phyloP scores from a whole-genome alignment of 2,888 invertebrate genomes.

The Drosophila kambysellisi region DNA sequence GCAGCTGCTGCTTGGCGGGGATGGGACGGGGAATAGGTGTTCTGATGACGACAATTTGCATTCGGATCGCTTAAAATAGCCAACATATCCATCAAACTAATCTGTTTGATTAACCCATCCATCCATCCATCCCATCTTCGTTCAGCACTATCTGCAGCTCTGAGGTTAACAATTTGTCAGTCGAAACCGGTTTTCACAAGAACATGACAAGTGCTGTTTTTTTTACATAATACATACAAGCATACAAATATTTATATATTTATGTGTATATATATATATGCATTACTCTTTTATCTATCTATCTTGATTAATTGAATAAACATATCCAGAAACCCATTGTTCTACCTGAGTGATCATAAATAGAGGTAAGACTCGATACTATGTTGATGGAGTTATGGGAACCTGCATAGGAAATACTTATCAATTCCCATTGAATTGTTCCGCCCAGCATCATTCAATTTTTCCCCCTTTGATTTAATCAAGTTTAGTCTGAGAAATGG shows the following conservation, averaged over 20 bases:
- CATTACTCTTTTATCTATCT: slow-evolving; percentile 10
- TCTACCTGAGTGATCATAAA: slow-evolving; percentile 23
- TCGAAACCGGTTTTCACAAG: slow-evolving; percentile 11
- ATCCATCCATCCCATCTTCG: not conserved
- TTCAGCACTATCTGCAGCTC: not conserved
- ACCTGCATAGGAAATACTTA: slow-evolving; percentile 3
- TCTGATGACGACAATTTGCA: slow-evolving; percentile 15
- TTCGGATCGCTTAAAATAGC: slow-evolving; percentile 17
- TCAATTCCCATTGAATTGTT: slow-evolving; percentile 5
- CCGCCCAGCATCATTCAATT: slow-evolving; percentile 3
- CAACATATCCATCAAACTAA: slow-evolving; percentile 2
- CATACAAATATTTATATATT: not conserved
- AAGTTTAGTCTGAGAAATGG: slow-evolving; percentile 31
- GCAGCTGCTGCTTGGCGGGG: slow-evolving; percentile 32
- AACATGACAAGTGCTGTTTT: not conserved
- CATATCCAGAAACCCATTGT: slow-evolving; percentile 1
- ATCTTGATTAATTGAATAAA: not conserved
- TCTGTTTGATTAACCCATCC: not conserved
- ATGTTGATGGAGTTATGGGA: slow-evolving; percentile 21
- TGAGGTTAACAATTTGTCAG: not conserved
- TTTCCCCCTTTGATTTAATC: slow-evolving; percentile 6
- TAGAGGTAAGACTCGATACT: not conserved
- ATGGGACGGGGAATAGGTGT: not conserved
- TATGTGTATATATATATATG: not conserved
- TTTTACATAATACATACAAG: not conserved